Evolutionary conservation across 2,888 invertebrate genomes (phyloP).

Genomic region (Meiosimyza decipiens): DNA sequence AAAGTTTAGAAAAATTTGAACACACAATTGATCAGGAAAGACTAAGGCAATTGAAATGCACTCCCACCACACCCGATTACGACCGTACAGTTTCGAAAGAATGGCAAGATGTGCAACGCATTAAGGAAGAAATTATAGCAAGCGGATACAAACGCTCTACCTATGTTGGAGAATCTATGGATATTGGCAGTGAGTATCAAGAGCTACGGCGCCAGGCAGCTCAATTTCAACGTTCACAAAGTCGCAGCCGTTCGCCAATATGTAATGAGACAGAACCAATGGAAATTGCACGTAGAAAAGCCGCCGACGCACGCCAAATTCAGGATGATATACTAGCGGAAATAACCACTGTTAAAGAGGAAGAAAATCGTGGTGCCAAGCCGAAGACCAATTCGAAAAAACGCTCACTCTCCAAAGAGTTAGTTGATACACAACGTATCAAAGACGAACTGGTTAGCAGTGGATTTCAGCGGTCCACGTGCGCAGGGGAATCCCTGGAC

Average conservation of each 20-base stretch:
- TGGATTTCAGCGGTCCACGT: conserved; percentile 50
- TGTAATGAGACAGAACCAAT: conserved; percentile 37
- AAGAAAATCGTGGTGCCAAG: conserved; percentile 52
- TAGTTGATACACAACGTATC: conserved; percentile 49
- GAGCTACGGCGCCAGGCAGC: conserved; percentile 52
- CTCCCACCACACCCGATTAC: conserved; percentile 52
- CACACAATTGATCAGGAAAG: conserved; percentile 20
- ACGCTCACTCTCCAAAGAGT: conserved; percentile 49
- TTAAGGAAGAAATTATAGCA: conserved; percentile 55
- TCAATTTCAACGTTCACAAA: conserved; percentile 56
- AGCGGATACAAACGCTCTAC: conserved; percentile 62
- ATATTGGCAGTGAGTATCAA: conserved; percentile 56
- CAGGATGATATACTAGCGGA: conserved; percentile 61
- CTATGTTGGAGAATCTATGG: conserved; percentile 63
- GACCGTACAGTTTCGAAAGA: conserved; percentile 59
- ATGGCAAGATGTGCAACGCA: conserved; percentile 54
- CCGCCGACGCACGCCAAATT: conserved; percentile 52
- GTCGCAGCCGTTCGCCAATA: conserved; percentile 52
- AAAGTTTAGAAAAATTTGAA: conserved; percentile 33
- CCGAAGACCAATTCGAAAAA: conserved; percentile 49
- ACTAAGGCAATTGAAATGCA: conserved; percentile 39
- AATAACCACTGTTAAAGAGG: conserved; percentile 47
- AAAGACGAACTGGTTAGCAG: conserved; percentile 49
- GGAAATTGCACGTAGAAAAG: conserved; percentile 44
- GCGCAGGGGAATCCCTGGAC: conserved; percentile 52